Percentiles rank a stretch among this genome's conserved stretches.
Evolutionary conservation across 2,888 invertebrate species (phyloP).

Genomic region (Drosophila paramelanica): DNA sequence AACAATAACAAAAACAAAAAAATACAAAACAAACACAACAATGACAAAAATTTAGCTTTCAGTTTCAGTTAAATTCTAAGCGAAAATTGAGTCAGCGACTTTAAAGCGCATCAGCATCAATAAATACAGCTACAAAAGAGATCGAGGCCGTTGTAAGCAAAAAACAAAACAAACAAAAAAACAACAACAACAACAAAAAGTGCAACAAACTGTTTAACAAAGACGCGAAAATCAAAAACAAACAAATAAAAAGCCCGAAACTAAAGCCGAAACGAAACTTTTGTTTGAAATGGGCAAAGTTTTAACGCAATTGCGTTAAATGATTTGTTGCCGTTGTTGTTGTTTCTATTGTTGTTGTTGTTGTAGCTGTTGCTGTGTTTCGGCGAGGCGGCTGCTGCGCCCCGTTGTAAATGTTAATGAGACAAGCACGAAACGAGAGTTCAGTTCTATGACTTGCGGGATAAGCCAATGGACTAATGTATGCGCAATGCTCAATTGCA

Average conservation of each 20-base stretch:
- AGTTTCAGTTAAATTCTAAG: slow-evolving; percentile 48
- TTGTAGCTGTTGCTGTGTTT: background rate
- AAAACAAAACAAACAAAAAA: slow-evolving; percentile 13
- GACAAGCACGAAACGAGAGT: slow-evolving; percentile 59
- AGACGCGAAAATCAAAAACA: slow-evolving; percentile 41
- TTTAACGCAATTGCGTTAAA: slow-evolving; percentile 80
- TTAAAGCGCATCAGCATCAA: slow-evolving; percentile 40
- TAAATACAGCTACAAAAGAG: slow-evolving; percentile 33
- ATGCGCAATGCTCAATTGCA: slow-evolving; percentile 27
- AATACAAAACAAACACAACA: too few relatives aligned
- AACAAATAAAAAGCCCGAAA: slow-evolving; percentile 29
- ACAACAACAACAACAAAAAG: slow-evolving; percentile 19
- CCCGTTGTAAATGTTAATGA: slow-evolving; percentile 74
- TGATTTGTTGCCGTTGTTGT: slow-evolving; percentile 54
- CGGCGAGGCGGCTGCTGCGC: slow-evolving; percentile 11
- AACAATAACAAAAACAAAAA: background rate
- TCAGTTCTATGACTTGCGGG: slow-evolving; percentile 49
- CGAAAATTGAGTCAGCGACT: slow-evolving; percentile 53
- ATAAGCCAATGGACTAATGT: slow-evolving; percentile 44
- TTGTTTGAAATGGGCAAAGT: slow-evolving; percentile 64
- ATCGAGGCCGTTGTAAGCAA: slow-evolving; percentile 52
- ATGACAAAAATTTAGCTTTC: slow-evolving; percentile 36
- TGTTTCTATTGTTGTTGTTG: slow-evolving; percentile 1
- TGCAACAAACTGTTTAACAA: slow-evolving; percentile 57
- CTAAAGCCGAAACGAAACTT: slow-evolving; percentile 36